Conservation (phyloP, 2,113 vertebrate species). For the Furnarius figulus region DNA sequence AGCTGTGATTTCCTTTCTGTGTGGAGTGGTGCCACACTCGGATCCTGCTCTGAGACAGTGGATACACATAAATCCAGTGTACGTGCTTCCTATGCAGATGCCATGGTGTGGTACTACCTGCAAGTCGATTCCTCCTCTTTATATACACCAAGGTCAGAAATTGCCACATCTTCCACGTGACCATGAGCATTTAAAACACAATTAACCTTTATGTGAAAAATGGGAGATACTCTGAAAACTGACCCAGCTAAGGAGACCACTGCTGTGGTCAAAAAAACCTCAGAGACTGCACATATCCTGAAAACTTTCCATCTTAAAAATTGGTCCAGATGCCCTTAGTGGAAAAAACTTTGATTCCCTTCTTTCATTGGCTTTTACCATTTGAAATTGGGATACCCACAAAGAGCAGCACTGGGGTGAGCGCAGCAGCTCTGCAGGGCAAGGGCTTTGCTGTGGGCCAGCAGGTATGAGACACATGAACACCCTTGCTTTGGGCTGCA, state of each 20-base stretch:
- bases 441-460: not conserved
- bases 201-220: not conserved
- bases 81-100: not conserved
- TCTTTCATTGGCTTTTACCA: not conserved
- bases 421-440: not conserved
- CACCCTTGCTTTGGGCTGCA: not conserved
- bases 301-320: not conserved
- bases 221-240: not conserved
- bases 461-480: no score
- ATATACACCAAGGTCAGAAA: not conserved
- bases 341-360: not conserved
- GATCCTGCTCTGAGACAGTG: not conserved
- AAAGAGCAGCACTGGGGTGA: not conserved
- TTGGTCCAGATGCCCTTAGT: not conserved
- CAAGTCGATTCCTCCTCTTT: not conserved
- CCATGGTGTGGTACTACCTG: not conserved
- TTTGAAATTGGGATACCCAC: not conserved
- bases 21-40: not conserved
- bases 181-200: not conserved
- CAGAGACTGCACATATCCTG: not conserved
- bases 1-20: not conserved
- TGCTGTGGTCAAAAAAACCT: not conserved
- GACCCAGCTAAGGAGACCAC: not conserved
- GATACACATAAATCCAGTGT: conserved; percentile 2
- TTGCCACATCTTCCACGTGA: fast-evolving